phyloP scores from a whole-genome alignment of 2,888 invertebrate species.

The Mimas tiliae region DNA sequence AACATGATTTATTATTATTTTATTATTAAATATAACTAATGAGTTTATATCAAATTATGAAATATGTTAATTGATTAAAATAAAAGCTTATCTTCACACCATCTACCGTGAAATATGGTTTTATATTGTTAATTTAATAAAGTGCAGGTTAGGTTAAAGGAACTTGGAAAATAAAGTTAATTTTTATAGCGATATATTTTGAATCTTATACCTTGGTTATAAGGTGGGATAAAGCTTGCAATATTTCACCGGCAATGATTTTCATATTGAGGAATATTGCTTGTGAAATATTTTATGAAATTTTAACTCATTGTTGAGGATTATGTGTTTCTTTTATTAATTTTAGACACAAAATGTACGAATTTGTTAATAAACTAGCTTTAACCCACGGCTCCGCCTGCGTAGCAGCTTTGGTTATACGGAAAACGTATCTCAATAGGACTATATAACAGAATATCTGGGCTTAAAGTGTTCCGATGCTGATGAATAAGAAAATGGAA shows the following conservation, averaged over 20 bases:
- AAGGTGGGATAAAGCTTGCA: background rate
- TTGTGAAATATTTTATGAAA: slow-evolving; percentile 14
- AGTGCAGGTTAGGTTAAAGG: background rate
- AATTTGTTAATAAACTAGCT: no score
- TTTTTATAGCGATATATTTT: background rate
- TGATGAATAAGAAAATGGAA: no score
- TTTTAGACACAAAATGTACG: background rate
- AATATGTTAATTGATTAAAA: background rate
- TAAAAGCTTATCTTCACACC: background rate
- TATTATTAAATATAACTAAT: no score
- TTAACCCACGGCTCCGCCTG: no score
- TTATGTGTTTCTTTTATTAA: slow-evolving; percentile 2
- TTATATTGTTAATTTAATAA: background rate
- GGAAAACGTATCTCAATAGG: no score
- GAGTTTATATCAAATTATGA: no score
- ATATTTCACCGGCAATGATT: background rate
- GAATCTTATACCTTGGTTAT: background rate
- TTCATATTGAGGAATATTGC: slow-evolving; percentile 5
- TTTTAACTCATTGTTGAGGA: slow-evolving; percentile 9
- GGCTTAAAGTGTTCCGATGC: no score
- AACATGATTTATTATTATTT: no score
- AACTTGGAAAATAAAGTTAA: background rate
- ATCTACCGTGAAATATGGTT: background rate
- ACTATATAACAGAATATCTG: no score
- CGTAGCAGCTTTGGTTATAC: no score